Conservation (phyloP, 64 coral and sea anemone species). For the Orbicella faveolata region DNA sequence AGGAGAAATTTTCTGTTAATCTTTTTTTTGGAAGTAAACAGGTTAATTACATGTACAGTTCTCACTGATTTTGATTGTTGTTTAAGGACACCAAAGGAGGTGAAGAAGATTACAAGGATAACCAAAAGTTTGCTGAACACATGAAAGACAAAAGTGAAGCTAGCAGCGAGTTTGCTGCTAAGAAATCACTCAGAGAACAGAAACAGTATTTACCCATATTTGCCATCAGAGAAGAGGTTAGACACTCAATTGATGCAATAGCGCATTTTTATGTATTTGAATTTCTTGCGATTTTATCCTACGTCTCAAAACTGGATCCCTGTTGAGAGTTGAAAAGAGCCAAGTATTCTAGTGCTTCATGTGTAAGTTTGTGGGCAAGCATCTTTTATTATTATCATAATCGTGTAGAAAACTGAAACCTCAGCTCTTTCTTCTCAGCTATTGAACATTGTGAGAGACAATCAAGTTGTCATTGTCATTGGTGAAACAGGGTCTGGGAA, state of each 20-base stretch:
- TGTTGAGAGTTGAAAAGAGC: no score
- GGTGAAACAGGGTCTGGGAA: constrained; percentile 99
- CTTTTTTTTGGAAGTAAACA: no score
- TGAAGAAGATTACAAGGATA: constrained; percentile 82
- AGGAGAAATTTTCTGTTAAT: no score
- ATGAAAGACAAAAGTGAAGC: constrained; percentile 89
- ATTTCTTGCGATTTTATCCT: no score
- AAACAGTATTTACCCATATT: constrained; percentile 95
- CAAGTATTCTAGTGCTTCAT: no score
- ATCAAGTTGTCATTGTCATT: constrained; percentile 97
- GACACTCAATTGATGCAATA: neutral
- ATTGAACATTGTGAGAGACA: constrained; percentile 90
- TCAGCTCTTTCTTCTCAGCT: constrained; percentile 36
- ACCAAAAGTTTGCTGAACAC: constrained; percentile 99
- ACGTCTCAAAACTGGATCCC: no score
- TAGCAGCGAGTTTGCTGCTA: constrained; percentile 90
- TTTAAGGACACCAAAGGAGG: constrained; percentile 65
- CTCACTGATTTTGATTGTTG: neutral
- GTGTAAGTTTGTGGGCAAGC: no score
- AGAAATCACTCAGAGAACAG: constrained; percentile 87
- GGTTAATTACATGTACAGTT: no score
- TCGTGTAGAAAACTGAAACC: neutral
- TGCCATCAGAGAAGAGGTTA: constrained; percentile 93
- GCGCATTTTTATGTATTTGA: no score
- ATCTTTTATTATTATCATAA: no score